Evolutionary conservation across 2,113 vertebrate species (phyloP).

Genomic region (Channa argus): DNA sequence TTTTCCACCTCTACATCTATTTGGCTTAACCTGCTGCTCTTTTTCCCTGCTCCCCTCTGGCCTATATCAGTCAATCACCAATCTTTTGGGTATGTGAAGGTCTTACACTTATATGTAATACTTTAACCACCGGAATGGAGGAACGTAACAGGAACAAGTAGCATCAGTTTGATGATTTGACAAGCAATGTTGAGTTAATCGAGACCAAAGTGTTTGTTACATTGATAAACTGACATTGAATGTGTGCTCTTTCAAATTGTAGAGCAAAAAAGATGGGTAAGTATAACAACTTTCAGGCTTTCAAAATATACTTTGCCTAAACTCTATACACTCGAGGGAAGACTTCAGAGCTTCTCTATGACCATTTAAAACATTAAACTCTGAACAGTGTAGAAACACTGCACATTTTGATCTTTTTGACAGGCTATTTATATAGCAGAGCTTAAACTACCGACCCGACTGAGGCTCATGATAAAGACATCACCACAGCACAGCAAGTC

Average conservation of each 20-base stretch:
- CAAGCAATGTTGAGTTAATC: background rate
- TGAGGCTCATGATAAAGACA: slow-evolving; percentile 50
- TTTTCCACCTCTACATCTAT: slow-evolving; percentile 12
- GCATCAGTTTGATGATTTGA: background rate
- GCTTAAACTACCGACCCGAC: slow-evolving; percentile 45
- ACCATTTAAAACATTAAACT: slow-evolving; percentile 49
- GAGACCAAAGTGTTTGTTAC: background rate
- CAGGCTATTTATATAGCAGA: slow-evolving; percentile 44
- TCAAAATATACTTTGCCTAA: slow-evolving; percentile 8
- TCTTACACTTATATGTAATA: background rate
- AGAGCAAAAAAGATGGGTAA: too few species aligned
- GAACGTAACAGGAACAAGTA: too few species aligned
- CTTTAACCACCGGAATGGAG: background rate
- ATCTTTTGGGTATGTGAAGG: too few species aligned
- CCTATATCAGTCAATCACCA: slow-evolving; percentile 32
- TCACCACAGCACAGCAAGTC: slow-evolving; percentile 32
- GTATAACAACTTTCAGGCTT: background rate
- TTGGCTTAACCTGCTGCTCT: slow-evolving; percentile 9
- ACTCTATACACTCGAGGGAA: slow-evolving; percentile 14
- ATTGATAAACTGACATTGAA: too few species aligned
- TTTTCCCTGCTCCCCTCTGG: slow-evolving; percentile 2
- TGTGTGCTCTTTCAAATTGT: too few species aligned
- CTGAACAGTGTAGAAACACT: slow-evolving; percentile 32
- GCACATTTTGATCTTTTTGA: slow-evolving; percentile 54
- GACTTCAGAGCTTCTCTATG: slow-evolving; percentile 16